Evolutionary conservation across 2,113 vertebrate genomes (phyloP).

Genomic region (Aythya baeri): DNA sequence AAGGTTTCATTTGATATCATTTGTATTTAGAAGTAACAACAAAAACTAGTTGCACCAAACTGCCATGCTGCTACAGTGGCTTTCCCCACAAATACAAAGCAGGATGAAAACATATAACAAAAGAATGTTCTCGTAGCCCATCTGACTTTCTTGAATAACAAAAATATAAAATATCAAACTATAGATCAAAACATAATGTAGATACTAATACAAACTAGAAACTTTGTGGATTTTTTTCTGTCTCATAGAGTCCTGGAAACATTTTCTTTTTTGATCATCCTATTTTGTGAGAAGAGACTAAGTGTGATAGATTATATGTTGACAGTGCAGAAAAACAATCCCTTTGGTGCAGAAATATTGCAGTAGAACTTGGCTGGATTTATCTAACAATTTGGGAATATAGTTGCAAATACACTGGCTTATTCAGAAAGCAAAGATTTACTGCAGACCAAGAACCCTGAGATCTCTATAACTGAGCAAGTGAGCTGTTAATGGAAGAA

Average conservation of each 20-base stretch:
- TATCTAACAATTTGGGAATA: background rate
- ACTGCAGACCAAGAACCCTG: background rate
- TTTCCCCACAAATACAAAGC: background rate
- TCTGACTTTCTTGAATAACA: background rate
- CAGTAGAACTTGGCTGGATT: background rate
- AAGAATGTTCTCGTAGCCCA: background rate
- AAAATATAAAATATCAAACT: background rate
- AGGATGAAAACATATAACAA: background rate
- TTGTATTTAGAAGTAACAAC: background rate
- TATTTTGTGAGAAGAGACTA: background rate
- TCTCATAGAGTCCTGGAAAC: background rate
- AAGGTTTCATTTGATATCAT: background rate
- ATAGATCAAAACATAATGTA: background rate
- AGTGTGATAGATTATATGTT: background rate
- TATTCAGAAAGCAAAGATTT: background rate
- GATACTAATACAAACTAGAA: background rate
- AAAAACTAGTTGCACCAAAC: background rate
- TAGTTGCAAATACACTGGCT: background rate
- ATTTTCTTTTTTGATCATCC: background rate
- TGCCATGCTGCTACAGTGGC: background rate
- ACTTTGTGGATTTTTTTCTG: background rate
- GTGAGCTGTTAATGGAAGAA: background rate
- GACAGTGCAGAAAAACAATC: background rate
- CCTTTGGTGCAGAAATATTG: background rate
- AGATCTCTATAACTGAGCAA: background rate